Conservation (phyloP, 2,113 vertebrate genomes). For the Mus spicilegus region DNA sequence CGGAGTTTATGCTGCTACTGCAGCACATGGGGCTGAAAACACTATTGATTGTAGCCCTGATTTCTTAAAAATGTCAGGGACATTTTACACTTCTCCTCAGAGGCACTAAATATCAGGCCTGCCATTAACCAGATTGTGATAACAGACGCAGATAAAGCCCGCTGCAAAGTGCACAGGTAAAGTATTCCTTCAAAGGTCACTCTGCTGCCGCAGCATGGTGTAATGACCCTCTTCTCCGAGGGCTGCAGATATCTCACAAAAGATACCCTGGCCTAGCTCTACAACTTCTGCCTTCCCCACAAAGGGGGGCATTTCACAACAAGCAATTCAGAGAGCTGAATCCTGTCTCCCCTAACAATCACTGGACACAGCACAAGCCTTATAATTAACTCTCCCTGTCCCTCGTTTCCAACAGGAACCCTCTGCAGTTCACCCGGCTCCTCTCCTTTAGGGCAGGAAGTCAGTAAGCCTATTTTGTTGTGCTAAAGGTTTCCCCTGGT, state of each 20-base stretch:
- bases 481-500: not conserved
- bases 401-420: not conserved
- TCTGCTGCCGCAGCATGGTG: not conserved
- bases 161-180: constrained; percentile 52
- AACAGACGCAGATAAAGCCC: constrained; percentile 67
- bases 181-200: constrained; percentile 74
- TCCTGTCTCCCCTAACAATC: not conserved
- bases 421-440: not conserved
- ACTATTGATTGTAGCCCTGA: constrained; percentile 58
- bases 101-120: constrained; percentile 75
- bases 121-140: constrained; percentile 69
- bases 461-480: not conserved
- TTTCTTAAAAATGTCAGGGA: constrained; percentile 74
- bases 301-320: not conserved
- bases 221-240: constrained; percentile 46
- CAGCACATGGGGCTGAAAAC: constrained; percentile 54
- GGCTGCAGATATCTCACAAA: constrained; percentile 23
- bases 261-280: not conserved
- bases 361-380: not conserved
- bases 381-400: not conserved
- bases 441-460: not conserved
- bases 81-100: constrained; percentile 68
- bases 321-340: not conserved
- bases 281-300: not conserved
- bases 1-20: not conserved